These are phyloP conservation scores for Palythoa grandis DNA, from an alignment of 92 coral and sea anemone genomes.

Conservation along the genomic window DNA sequence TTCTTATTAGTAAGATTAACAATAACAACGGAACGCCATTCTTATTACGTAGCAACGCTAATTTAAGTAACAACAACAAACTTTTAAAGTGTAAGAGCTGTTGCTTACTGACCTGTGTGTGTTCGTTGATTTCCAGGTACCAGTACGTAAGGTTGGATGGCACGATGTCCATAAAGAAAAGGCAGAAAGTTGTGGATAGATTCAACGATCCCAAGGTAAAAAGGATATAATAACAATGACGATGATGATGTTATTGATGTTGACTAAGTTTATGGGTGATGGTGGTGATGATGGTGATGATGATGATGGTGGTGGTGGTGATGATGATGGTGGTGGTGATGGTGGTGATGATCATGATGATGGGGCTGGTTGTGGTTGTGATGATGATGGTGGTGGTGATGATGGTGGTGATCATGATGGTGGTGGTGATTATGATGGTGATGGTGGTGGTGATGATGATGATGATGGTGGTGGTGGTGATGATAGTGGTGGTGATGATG, in stretches of 20 bases:
- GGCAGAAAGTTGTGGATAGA: slow-evolving; percentile 93
- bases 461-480: not conserved
- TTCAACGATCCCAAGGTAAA: slow-evolving; percentile 89
- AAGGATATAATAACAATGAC: not conserved
- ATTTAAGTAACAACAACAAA: not conserved
- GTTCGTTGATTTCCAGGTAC: slow-evolving; percentile 51
- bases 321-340: not conserved
- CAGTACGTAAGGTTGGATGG: slow-evolving; percentile 96
- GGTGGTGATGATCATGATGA: not conserved
- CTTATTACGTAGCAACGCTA: too few relatives aligned
- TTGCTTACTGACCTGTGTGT: not conserved
- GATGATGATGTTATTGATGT: not conserved
- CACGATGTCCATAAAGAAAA: slow-evolving; percentile 92
- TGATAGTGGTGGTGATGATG: not conserved
- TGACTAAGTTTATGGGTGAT: not conserved
- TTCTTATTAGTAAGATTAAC: not conserved
- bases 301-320: not conserved
- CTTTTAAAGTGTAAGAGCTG: not conserved
- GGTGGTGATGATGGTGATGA: not conserved
- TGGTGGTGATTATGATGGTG: not conserved
- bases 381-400: not conserved
- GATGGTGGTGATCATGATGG: not conserved
- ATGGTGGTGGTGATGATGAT: not conserved
- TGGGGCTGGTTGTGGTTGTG: not conserved
- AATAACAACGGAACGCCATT: too few relatives aligned